Conservation (phyloP, 2,113 vertebrate species). For the Marmota monax region DNA sequence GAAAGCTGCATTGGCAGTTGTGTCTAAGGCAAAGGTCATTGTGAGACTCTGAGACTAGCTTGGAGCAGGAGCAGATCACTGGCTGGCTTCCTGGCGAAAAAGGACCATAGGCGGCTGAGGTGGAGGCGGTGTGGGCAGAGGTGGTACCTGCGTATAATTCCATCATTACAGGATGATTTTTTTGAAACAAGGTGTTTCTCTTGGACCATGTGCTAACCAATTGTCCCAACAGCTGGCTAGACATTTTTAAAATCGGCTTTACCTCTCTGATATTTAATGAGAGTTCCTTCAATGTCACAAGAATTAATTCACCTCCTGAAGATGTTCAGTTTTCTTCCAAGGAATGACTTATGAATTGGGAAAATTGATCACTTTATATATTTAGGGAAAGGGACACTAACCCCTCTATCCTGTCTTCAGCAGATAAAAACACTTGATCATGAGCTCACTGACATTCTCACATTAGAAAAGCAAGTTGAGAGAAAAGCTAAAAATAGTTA, state of each 20-base stretch:
- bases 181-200: background rate
- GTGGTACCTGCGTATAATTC: background rate
- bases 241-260: background rate
- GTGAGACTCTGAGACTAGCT: background rate
- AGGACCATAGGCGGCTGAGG: too few species aligned
- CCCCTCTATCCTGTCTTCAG: background rate
- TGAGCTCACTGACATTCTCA: background rate
- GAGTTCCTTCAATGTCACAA: background rate
- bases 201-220: background rate
- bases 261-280: constrained; percentile 13
- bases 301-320: background rate
- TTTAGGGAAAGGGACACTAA: background rate
- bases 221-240: background rate
- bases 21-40: background rate
- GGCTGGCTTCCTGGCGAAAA: background rate
- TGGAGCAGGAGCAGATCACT: background rate
- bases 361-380: background rate
- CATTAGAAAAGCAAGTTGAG: constrained; percentile 4
- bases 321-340: constrained; percentile 24
- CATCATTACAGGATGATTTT: background rate
- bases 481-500: constrained; percentile 58
- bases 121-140: background rate
- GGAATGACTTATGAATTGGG: background rate
- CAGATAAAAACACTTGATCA: constrained; percentile 39
- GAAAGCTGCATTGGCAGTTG: background rate